Base-by-base conservation (phyloP, 2,797 vertebrate species). In the Spea hammondii region DNA sequence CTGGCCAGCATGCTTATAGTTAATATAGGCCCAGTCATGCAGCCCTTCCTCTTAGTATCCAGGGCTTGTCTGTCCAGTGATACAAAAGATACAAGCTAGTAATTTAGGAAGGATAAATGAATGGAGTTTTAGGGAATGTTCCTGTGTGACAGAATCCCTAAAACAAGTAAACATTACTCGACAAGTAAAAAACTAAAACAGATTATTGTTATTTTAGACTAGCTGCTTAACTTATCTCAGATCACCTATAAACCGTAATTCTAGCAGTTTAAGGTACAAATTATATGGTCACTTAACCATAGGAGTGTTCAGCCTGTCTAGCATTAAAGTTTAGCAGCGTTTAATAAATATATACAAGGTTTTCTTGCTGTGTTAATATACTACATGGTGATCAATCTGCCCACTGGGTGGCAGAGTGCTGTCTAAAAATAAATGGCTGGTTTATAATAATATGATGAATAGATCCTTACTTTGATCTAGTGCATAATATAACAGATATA, bases 351-450 rank as follows among this genome's bases (percentile, higher is more conserved):
- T 64, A 45, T 48, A 68, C 57, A 70, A 48, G n/a, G 60, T 17
- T 77, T 44, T 54, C 57, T 55, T 70, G 54, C 49, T 78, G 76
- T 44, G 53, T 66, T 78, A 65, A 78, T 72, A 32, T 48, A 50
- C 48, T 66, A 67, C 55, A 57, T 72, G 11, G 7, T 57, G 62
- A 78, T 72, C 70, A 67, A 66, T 78, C 70, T 78, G 14, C 70
- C 77, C 77, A 79, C 77, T 79, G 77, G 77, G 77, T 79, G 77
- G 77, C 77, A 79, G 77, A 48, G 64, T 79, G 14, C 51, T 66
- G 62, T 73, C 64, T 79, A 49, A 60, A 68, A 73, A 50, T 65
- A 68, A 79, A 73, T 14, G 32, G 32, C 32, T 32, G 17, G 44
- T 47, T 50, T 60, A 54, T 59, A 10, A 66, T 60, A 49, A 68